Percentiles rank a stretch among this genome's conserved stretches.
Conservation (phyloP, 2,113 vertebrate species). For the Malurus alboscapulatus region DNA sequence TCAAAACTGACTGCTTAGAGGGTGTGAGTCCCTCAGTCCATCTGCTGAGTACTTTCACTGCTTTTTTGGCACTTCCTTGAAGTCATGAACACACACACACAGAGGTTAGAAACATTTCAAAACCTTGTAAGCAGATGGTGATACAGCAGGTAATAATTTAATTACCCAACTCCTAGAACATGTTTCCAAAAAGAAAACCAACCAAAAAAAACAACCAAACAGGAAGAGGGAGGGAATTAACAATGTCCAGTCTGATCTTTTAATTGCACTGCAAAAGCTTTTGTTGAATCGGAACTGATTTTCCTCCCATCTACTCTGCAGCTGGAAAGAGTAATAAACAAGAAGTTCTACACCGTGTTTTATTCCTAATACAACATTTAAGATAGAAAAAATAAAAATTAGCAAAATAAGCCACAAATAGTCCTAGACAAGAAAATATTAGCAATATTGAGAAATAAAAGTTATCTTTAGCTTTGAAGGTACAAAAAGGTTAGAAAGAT, state of each 20-base stretch:
- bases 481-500: not conserved
- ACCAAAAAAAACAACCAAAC: not conserved
- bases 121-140: conserved; percentile 70
- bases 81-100: conserved; percentile 50
- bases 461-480: not conserved
- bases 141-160: conserved; percentile 75
- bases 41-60: conserved; percentile 52
- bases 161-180: conserved; percentile 59
- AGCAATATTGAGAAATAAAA: not conserved
- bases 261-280: not conserved
- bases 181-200: not conserved
- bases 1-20: conserved; percentile 52
- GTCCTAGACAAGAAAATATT: not conserved
- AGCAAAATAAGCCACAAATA: not conserved
- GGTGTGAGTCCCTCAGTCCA: conserved; percentile 49
- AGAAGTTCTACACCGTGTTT: not conserved
- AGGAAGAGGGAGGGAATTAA: not conserved
- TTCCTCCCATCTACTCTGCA: not conserved
- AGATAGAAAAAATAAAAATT: not conserved
- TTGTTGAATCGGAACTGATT: not conserved
- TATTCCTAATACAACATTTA: not conserved
- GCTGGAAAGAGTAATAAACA: not conserved
- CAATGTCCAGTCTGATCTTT: not conserved
- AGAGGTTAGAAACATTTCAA: conserved; percentile 40
- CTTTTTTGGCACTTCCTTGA: conserved; percentile 43